Evolutionary conservation across 2,888 invertebrate species (phyloP).

Genomic region (Gari tellinella): DNA sequence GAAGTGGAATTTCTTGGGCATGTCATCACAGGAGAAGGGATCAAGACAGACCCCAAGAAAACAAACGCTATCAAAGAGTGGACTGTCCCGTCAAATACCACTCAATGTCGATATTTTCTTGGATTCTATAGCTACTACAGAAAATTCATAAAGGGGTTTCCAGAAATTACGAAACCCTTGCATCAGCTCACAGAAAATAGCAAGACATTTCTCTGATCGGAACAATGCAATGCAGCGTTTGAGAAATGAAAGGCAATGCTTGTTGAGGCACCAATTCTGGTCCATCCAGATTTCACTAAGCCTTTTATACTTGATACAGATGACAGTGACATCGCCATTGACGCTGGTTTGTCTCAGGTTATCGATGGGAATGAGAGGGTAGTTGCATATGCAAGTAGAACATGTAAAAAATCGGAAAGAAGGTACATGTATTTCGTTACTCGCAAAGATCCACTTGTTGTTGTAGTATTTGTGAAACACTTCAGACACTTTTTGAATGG

Average conservation of each 20-base stretch:
- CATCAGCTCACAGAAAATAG: slow-evolving; percentile 25
- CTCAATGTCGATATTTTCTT: slow-evolving; percentile 25
- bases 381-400: slow-evolving; percentile 18
- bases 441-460: no score
- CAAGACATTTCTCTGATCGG: slow-evolving; percentile 9
- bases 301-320: slow-evolving; percentile 14
- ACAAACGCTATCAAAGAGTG: slow-evolving; percentile 17
- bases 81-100: slow-evolving; percentile 9
- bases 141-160: slow-evolving; percentile 17
- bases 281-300: background rate
- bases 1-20: slow-evolving; percentile 7
- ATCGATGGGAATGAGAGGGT: slow-evolving; percentile 19
- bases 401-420: no score
- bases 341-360: slow-evolving; percentile 23
- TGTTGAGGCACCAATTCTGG: slow-evolving; percentile 11
- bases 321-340: slow-evolving; percentile 4
- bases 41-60: slow-evolving; percentile 18
- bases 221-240: slow-evolving; percentile 14
- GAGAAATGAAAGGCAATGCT: slow-evolving; percentile 14
- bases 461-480: no score
- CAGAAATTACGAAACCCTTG: slow-evolving; percentile 17
- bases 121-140: slow-evolving; percentile 22
- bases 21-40: slow-evolving; percentile 12
- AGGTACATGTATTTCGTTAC: no score
- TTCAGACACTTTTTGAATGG: no score